These are phyloP conservation scores for Capricornis sumatraensis DNA, from an alignment of 2,113 vertebrate genomes.

Conservation along the genomic window DNA sequence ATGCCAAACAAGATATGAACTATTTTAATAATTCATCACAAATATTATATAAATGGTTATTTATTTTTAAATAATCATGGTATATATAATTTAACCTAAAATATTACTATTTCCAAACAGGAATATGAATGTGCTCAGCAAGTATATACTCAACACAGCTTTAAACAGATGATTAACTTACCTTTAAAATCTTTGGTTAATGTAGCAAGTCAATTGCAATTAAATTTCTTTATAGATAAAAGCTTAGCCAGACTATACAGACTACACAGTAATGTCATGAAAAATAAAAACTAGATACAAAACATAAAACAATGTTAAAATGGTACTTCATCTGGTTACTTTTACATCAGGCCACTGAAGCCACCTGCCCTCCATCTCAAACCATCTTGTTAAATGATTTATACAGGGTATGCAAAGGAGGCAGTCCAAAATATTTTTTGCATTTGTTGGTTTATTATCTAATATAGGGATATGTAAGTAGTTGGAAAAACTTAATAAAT, in stretches of 20 bases:
- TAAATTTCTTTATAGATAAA: not conserved
- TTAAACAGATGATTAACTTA: not conserved
- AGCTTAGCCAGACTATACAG: not conserved
- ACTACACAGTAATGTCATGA: not conserved
- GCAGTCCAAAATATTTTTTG: not conserved
- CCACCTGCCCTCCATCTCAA: not conserved
- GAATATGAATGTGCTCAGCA: not conserved
- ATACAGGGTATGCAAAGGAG: not conserved
- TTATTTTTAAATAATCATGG: not conserved
- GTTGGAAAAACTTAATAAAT: not conserved
- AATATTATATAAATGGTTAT: not conserved
- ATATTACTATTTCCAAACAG: not conserved
- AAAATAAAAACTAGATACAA: constrained; percentile 2
- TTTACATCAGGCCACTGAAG: not conserved
- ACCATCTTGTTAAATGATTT: not conserved
- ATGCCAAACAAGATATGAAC: not conserved
- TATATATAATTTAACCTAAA: not conserved
- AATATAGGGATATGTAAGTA: not conserved
- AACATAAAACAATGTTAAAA: not conserved
- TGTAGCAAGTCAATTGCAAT: not conserved
- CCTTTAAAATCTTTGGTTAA: not conserved
- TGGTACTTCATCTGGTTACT: not conserved
- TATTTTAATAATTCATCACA: not conserved
- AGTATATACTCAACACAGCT: not conserved
- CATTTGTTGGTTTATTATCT: not conserved